phyloP scores from a whole-genome alignment of 2,113 vertebrate species.

The Pedionomus torquatus region DNA sequence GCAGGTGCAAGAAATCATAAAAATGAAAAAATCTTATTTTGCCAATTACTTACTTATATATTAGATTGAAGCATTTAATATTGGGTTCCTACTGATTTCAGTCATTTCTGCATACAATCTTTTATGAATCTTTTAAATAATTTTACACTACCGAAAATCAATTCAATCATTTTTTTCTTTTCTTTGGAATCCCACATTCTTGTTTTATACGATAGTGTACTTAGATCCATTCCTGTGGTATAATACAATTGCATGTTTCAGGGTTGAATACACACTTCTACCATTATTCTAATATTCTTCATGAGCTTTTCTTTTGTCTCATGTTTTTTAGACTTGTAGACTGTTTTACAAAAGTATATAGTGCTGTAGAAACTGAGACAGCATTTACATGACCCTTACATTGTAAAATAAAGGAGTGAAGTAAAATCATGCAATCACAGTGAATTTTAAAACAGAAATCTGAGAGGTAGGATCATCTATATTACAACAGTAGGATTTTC shows the following conservation, averaged over 20 bases:
- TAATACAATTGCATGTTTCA: neutral
- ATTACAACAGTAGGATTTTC: neutral
- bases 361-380: neutral
- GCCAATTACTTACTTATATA: slow-evolving; percentile 13
- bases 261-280: neutral
- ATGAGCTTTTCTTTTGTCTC: neutral
- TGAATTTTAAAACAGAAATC: neutral
- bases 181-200: neutral
- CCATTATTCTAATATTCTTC: neutral
- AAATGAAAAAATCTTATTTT: slow-evolving; percentile 46
- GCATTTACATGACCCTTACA: neutral
- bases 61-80: slow-evolving; percentile 21
- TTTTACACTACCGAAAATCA: neutral
- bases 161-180: neutral
- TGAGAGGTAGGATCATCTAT: neutral
- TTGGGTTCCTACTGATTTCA: neutral
- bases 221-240: neutral
- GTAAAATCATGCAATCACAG: neutral
- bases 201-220: neutral
- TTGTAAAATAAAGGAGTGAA: neutral
- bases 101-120: neutral
- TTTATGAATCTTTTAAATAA: neutral
- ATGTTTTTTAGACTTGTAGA: neutral
- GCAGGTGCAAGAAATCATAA: slow-evolving; percentile 18
- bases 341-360: neutral